phyloP scores from a whole-genome alignment of 2,888 invertebrate genomes.

The Esperia sulphurella region DNA sequence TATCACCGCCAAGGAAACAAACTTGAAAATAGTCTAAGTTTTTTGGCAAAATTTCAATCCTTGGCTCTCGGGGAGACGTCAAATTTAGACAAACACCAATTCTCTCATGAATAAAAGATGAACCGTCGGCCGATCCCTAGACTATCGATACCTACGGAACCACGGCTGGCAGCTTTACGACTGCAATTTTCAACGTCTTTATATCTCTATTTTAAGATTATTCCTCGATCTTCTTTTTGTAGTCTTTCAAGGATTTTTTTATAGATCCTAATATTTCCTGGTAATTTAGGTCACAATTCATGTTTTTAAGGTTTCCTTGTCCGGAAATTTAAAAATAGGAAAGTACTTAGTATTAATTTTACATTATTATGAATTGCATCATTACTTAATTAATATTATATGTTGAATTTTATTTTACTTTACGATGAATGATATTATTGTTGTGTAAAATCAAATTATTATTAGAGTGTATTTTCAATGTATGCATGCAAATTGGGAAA shows the following conservation, averaged over 20 bases:
- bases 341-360: too few relatives aligned
- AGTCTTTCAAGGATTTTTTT: slow-evolving; percentile 25
- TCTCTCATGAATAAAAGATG: slow-evolving; percentile 15
- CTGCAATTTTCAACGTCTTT: slow-evolving; percentile 15
- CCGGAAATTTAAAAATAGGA: not conserved
- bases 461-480: too few relatives aligned
- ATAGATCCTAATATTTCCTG: not conserved
- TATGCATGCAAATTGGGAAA: too few relatives aligned
- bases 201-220: slow-evolving; percentile 15
- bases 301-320: not conserved
- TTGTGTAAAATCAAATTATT: too few relatives aligned
- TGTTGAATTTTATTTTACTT: too few relatives aligned
- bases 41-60: slow-evolving; percentile 15
- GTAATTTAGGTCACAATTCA: not conserved
- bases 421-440: too few relatives aligned
- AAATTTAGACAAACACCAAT: slow-evolving; percentile 16
- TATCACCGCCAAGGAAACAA: slow-evolving; percentile 9
- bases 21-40: slow-evolving; percentile 12
- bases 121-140: slow-evolving; percentile 10
- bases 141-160: slow-evolving; percentile 14
- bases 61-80: slow-evolving; percentile 8
- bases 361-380: too few relatives aligned
- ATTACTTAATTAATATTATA: too few relatives aligned
- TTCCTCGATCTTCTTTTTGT: slow-evolving; percentile 32
- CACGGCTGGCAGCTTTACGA: slow-evolving; percentile 16